Evolutionary conservation across 1,140 invertebrate genomes (phyloP), one percentile per base, ranked within the genome.

Genomic region (Schlechtendalia chinensis): DNA sequence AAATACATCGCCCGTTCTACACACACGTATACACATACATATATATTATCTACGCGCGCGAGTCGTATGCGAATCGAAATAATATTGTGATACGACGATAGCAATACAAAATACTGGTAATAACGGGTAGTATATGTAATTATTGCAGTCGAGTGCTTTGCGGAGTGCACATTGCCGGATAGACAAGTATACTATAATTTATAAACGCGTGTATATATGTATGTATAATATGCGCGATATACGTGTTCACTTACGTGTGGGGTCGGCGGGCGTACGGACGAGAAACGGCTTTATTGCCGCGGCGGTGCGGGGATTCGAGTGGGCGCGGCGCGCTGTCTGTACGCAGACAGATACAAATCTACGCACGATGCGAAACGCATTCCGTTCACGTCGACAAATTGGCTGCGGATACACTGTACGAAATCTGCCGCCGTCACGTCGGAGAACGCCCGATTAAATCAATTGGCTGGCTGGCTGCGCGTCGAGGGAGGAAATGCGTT

Each of bases 321-420:
- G 72, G 45, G 19, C 6, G n/a, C n/a, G n/a, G n/a, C n/a, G n/a
- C n/a, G n/a, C n/a, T n/a, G n/a, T n/a, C n/a, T n/a, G n/a, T n/a
- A n/a, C n/a, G n/a, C n/a, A n/a, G n/a, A n/a, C n/a, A n/a, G n/a
- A n/a, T n/a, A n/a, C n/a, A n/a, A n/a, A n/a, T n/a, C n/a, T n/a
- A 22, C 11, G 10, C 39, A 50, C 39, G 16, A 32, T 11, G 24
- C 17, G 47, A 56, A 74, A 74, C 56, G 74, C 54, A 77, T 77
- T 77, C 74, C n/a, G 56, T 27, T 77, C 74, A 77, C 74, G 74
- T 77, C 56, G 56, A 77, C 53, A 74, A 74, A 74, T 74, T 74
- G 71, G 71, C 53, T 32, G 27, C 71, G 71, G 54, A 58, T 77
- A 59, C 10, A 58, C 45, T 69, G 12, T n/a, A 69, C 27, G 27